Evolutionary conservation across 2,888 invertebrate genomes (phyloP).

Genomic region (Corbicula japonica): DNA sequence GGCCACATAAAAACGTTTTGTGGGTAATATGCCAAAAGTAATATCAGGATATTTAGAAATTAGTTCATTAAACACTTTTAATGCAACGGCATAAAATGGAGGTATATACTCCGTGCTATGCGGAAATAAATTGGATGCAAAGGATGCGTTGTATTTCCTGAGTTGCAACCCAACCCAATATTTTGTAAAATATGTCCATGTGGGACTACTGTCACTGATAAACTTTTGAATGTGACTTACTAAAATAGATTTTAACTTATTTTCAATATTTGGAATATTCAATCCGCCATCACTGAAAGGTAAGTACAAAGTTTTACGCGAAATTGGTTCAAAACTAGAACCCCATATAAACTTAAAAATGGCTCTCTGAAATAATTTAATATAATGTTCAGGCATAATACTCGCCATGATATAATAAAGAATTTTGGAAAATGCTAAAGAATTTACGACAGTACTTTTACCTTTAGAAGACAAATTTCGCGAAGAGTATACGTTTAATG

Average conservation of each 20-base stretch:
- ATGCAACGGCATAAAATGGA: too few species aligned
- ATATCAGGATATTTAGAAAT: too few species aligned
- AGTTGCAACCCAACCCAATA: slow-evolving; percentile 40
- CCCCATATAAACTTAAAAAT: slow-evolving; percentile 44
- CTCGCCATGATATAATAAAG: slow-evolving; percentile 34
- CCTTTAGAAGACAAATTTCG: slow-evolving; percentile 31
- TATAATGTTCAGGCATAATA: slow-evolving; percentile 27
- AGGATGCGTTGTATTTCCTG: not conserved
- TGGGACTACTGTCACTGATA: slow-evolving; percentile 21
- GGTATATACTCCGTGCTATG: too few species aligned
- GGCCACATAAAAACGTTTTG: too few species aligned
- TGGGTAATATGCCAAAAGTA: too few species aligned
- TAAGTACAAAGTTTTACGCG: slow-evolving; percentile 10
- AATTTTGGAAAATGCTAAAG: slow-evolving; percentile 42
- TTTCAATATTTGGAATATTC: slow-evolving; percentile 30
- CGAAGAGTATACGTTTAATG: slow-evolving; percentile 26
- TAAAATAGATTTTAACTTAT: slow-evolving; percentile 27
- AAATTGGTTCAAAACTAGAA: slow-evolving; percentile 26
- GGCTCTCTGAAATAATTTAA: slow-evolving; percentile 33
- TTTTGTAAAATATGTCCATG: too few species aligned
- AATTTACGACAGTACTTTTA: slow-evolving; percentile 39
- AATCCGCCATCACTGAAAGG: slow-evolving; percentile 39
- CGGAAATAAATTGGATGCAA: too few species aligned
- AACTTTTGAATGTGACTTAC: slow-evolving; percentile 41
- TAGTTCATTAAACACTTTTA: too few species aligned